Percentiles rank a stretch among this genome's conserved stretches.
These are phyloP conservation scores for Electrophaes corylata DNA, from an alignment of 2,888 invertebrate genomes.

Conservation along the genomic window DNA sequence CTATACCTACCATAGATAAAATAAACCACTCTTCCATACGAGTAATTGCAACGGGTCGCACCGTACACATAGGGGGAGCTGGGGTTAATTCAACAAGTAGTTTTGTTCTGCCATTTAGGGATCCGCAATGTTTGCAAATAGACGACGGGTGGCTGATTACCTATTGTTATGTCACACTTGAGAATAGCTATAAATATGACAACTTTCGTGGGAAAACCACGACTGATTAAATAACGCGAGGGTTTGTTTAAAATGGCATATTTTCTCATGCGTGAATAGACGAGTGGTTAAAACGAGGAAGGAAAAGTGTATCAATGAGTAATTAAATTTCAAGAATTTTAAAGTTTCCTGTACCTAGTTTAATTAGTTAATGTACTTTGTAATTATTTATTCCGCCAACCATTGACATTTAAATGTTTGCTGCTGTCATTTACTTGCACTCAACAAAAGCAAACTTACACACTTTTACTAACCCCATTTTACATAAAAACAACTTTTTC, in stretches of 20 bases:
- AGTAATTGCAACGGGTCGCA: not conserved
- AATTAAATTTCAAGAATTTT: conserved; percentile 4
- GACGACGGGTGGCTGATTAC: conserved; percentile 72
- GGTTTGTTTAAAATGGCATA: conserved; percentile 7
- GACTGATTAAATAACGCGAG: conserved; percentile 6
- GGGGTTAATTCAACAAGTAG: conserved; percentile 45
- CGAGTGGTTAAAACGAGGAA: conserved; percentile 19
- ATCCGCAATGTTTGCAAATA: conserved; percentile 64
- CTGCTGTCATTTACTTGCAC: too few species aligned
- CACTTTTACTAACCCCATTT: too few species aligned
- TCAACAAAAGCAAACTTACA: too few species aligned
- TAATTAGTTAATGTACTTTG: too few species aligned
- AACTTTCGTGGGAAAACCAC: conserved; percentile 38
- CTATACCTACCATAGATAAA: not conserved
- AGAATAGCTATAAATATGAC: conserved; percentile 27
- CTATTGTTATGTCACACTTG: conserved; percentile 57
- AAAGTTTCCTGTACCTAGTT: not conserved
- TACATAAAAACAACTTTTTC: too few species aligned
- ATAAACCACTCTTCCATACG: not conserved
- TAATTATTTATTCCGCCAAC: too few species aligned
- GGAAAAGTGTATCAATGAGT: conserved; percentile 11
- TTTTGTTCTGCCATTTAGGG: conserved; percentile 40
- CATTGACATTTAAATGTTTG: too few species aligned
- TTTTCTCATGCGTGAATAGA: conserved; percentile 5
- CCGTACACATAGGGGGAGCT: conserved; percentile 3